Conservation (phyloP, 2,113 vertebrate genomes). For the Opisthocomus hoazin region DNA sequence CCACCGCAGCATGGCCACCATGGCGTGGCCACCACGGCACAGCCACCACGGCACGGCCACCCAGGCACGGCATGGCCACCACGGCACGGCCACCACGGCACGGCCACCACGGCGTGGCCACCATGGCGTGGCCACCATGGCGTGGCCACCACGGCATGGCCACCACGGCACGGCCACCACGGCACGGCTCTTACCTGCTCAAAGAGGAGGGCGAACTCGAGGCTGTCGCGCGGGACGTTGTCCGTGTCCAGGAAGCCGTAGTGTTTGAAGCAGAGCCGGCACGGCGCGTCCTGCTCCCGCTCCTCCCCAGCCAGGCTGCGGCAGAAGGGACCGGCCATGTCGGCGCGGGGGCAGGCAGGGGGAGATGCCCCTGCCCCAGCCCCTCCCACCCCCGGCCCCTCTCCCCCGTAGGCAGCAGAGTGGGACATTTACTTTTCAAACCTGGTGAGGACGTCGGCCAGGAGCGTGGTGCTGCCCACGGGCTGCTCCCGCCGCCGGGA, state of each 20-base stretch:
- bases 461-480: conserved; percentile 78
- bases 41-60: accelerated
- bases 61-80: accelerated
- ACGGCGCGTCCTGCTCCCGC: conserved; percentile 70
- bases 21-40: accelerated
- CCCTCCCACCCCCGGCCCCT: background rate
- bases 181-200: conserved; percentile 77
- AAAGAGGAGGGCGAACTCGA: conserved; percentile 89
- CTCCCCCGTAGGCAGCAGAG: background rate
- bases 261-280: conserved; percentile 88
- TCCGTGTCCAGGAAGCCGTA: conserved; percentile 88
- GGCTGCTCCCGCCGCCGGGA: conserved; percentile 82
- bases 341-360: background rate
- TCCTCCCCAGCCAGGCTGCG: conserved; percentile 75
- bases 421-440: conserved; percentile 80
- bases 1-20: background rate
- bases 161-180: background rate
- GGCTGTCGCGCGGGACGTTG: conserved; percentile 82
- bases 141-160: accelerated
- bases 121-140: accelerated
- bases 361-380: accelerated
- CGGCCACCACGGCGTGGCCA: accelerated
- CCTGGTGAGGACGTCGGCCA: conserved; percentile 92
- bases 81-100: accelerated
- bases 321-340: background rate